phyloP scores from a whole-genome alignment of 2,113 vertebrate species.

The Hyla sarda region DNA sequence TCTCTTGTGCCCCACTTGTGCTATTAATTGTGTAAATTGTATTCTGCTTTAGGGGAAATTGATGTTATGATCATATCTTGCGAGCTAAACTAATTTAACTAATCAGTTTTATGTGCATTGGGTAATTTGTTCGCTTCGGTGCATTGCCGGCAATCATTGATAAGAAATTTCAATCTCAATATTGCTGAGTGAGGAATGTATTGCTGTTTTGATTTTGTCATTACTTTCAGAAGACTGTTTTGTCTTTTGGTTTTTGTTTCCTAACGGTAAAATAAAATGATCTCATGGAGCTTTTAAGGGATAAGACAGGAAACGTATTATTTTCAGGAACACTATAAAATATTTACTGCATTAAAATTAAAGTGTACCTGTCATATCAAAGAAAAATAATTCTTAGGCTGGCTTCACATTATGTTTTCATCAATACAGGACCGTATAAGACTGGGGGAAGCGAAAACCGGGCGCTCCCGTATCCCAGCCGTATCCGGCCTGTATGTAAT shows the following conservation, averaged over 20 bases:
- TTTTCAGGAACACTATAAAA: not conserved
- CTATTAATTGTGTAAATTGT: constrained; percentile 44
- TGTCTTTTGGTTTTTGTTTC: not conserved
- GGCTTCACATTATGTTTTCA: no score
- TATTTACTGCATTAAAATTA: not conserved
- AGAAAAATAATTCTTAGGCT: no score
- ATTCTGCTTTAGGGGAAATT: constrained; percentile 42
- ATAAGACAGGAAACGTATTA: not conserved
- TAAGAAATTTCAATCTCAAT: constrained; percentile 33
- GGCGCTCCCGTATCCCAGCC: no score
- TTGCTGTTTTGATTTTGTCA: constrained; percentile 16
- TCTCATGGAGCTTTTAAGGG: not conserved
- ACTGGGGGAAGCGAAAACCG: no score
- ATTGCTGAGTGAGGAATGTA: constrained; percentile 10
- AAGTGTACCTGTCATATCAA: no score
- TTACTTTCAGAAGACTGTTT: constrained; percentile 1
- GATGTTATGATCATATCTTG: constrained; percentile 41
- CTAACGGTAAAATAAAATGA: not conserved
- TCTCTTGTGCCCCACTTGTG: constrained; percentile 34
- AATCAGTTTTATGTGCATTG: constrained; percentile 41
- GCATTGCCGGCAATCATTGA: constrained; percentile 37
- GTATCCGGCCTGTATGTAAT: no score
- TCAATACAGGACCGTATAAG: no score
- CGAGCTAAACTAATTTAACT: constrained; percentile 45
- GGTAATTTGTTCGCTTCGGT: constrained; percentile 28